A percentile compares a stretch with the other conserved stretches of the same genome.
phyloP scores from a whole-genome alignment of 64 coral and sea anemone species.

The Dendrophyllia cribrosa region DNA sequence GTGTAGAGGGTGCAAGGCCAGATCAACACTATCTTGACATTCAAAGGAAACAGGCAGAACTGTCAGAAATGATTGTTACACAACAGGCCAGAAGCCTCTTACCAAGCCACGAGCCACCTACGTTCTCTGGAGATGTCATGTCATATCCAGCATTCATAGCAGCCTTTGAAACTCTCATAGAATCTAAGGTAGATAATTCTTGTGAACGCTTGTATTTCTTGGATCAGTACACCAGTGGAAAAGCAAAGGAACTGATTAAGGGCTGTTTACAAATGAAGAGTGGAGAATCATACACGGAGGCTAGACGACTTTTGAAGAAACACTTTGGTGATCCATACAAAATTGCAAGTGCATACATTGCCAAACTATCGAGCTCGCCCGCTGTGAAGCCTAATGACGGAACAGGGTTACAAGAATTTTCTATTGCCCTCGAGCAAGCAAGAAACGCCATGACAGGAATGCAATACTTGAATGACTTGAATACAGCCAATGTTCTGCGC shows the following conservation, averaged over 20 bases:
- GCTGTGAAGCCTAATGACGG: conserved; percentile 44
- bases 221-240: conserved; percentile 69
- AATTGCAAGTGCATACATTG: conserved; percentile 63
- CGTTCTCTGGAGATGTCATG: conserved; percentile 53
- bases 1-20: not conserved
- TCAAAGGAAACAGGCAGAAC: conserved; percentile 57
- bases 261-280: conserved; percentile 72
- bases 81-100: conserved; percentile 70
- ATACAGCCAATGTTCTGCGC: conserved; percentile 63
- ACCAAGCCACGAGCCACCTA: conserved; percentile 39
- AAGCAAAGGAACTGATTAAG: conserved; percentile 71
- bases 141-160: conserved; percentile 72
- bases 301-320: conserved; percentile 64
- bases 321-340: conserved; percentile 74
- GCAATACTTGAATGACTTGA: conserved; percentile 53
- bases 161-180: conserved; percentile 63
- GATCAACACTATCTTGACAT: conserved; percentile 50
- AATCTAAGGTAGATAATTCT: conserved; percentile 56
- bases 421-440: conserved; percentile 58
- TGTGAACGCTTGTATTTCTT: conserved; percentile 67
- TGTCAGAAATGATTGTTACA: conserved; percentile 63
- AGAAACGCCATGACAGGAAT: conserved; percentile 54
- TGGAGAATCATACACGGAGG: conserved; percentile 58
- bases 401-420: conserved; percentile 51
- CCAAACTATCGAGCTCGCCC: conserved; percentile 44